These are phyloP conservation scores for Mormyrus iriodes DNA, from an alignment of 2,113 vertebrate genomes.

Conservation along the genomic window DNA sequence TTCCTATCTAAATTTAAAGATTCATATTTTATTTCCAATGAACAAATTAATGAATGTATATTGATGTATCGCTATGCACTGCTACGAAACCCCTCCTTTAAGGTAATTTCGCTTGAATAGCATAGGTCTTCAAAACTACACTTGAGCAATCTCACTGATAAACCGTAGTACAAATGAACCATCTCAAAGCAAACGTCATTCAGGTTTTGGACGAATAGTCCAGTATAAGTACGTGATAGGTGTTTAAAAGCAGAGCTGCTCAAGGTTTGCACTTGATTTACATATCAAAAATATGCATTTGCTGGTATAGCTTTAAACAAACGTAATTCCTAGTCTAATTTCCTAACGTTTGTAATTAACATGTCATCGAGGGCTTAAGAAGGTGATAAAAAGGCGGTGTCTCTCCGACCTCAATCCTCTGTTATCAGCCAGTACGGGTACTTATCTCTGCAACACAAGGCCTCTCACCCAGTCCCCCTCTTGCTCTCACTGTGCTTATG, in stretches of 20 bases:
- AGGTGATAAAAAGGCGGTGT: neutral
- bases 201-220: neutral
- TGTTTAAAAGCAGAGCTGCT: neutral
- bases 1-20: conserved; percentile 6
- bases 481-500: neutral
- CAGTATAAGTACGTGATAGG: neutral
- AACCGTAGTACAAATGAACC: neutral
- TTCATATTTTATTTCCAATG: neutral
- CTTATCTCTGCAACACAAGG: neutral
- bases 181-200: neutral
- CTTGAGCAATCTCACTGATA: neutral
- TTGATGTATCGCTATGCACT: neutral
- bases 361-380: neutral
- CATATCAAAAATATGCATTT: neutral
- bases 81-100: neutral
- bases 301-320: neutral
- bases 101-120: neutral
- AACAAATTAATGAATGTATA: neutral
- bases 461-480: neutral
- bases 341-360: neutral
- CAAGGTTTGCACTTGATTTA: neutral
- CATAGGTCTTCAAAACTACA: neutral
- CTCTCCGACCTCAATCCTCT: neutral
- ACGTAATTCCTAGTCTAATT: neutral
- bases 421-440: neutral